phyloP scores from a whole-genome alignment of 2,797 vertebrate species.

The Nothura maculosa region DNA sequence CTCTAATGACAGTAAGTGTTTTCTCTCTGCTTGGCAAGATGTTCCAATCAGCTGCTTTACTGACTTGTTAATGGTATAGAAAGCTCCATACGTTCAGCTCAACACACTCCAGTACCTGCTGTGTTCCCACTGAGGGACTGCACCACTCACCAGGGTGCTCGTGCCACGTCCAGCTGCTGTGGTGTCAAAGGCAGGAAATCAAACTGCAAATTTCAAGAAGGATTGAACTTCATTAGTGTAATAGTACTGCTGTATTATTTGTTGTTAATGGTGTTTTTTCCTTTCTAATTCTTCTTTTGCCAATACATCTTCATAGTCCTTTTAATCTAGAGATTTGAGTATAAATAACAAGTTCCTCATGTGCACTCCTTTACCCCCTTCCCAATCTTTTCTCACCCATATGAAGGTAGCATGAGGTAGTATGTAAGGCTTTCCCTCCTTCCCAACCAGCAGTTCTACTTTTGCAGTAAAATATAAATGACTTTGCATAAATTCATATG shows the following conservation, averaged over 20 bases:
- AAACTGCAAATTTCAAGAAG: not conserved
- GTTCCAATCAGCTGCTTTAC: not conserved
- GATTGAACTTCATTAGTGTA: not conserved
- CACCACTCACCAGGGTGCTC: not conserved
- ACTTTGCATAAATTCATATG: constrained; percentile 22
- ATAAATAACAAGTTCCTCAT: not conserved
- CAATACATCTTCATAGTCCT: not conserved
- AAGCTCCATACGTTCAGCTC: not conserved
- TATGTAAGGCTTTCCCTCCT: not conserved
- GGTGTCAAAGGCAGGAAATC: constrained; percentile 1
- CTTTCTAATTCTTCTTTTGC: not conserved
- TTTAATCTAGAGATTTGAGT: not conserved
- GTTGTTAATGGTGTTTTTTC: too few relatives aligned
- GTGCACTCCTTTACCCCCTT: too few relatives aligned
- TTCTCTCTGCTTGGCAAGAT: not conserved
- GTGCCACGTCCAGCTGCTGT: not conserved
- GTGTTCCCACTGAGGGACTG: not conserved
- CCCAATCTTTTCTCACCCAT: not conserved
- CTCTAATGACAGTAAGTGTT: not conserved
- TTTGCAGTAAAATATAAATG: not conserved
- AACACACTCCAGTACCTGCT: not conserved
- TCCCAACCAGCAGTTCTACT: not conserved
- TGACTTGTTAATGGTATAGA: not conserved
- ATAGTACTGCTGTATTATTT: not conserved
- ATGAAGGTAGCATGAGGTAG: not conserved